These are phyloP conservation scores for Colinus virginianus DNA, from an alignment of 2,113 vertebrate genomes.

Conservation along the genomic window DNA sequence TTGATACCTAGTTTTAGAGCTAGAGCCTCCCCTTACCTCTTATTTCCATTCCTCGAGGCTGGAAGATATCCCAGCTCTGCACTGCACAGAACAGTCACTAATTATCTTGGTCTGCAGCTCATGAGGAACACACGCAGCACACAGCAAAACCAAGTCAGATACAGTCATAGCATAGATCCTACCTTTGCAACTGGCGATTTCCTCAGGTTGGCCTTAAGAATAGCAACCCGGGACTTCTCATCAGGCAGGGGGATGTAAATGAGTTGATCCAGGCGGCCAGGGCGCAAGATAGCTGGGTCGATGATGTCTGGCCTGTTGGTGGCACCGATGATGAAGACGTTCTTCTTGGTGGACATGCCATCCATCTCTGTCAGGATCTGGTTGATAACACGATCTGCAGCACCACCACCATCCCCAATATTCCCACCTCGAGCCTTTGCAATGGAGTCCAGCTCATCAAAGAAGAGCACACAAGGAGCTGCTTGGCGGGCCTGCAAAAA, in stretches of 20 bases:
- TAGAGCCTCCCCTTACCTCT: not conserved
- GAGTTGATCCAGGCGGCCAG: conserved; percentile 96
- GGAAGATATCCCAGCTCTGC: not conserved
- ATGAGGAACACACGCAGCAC: fast-evolving
- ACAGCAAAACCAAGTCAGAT: not conserved
- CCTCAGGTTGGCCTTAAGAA: conserved; percentile 96
- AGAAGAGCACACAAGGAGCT: conserved; percentile 96
- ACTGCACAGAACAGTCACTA: fast-evolving
- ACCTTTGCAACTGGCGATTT: conserved; percentile 98
- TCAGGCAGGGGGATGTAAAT: conserved; percentile 98
- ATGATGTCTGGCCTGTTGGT: conserved; percentile 99
- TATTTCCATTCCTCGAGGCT: not conserved
- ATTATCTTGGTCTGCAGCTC: not conserved
- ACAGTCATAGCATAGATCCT: not conserved
- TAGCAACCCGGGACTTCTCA: conserved; percentile 96
- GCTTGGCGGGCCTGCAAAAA: conserved; percentile 90
- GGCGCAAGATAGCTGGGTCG: conserved; percentile 95
- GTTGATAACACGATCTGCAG: conserved; percentile 97
- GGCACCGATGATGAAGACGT: conserved; percentile 98
- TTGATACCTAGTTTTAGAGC: not conserved
- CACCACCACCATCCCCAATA: conserved; percentile 94
- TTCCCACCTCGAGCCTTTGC: conserved; percentile 98
- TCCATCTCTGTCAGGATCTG: conserved; percentile 99
- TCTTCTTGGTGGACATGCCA: conserved; percentile 99
- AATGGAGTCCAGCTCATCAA: conserved; percentile 97